Evolutionary conservation across 1,140 invertebrate species (phyloP).

Genomic region (Aphaenogaster floridana): DNA sequence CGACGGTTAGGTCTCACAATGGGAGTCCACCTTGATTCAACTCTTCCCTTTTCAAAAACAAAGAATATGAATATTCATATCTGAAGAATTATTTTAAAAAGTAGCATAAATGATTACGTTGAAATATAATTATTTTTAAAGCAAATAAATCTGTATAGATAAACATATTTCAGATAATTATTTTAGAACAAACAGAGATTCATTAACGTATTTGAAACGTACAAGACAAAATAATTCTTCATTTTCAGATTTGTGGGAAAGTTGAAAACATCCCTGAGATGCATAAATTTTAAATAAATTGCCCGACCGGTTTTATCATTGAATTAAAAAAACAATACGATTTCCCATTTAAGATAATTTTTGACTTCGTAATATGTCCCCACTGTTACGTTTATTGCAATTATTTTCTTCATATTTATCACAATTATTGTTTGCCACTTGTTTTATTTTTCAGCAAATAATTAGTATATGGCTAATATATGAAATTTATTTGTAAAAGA

Average conservation of each 20-base stretch:
- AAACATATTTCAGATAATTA: background rate
- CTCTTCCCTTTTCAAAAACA: background rate
- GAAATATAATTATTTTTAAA: constrained; percentile 19
- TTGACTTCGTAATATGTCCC: background rate
- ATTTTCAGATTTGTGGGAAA: background rate
- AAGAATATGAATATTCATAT: background rate
- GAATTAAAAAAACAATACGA: background rate
- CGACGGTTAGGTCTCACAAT: constrained; percentile 35
- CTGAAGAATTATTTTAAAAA: background rate
- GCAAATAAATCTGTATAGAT: background rate
- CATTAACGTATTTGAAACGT: background rate
- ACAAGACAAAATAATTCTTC: background rate
- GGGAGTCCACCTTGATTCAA: constrained; percentile 20
- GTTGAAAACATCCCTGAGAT: background rate
- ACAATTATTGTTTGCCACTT: background rate
- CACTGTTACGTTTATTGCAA: background rate
- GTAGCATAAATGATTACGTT: background rate
- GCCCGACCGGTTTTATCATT: background rate
- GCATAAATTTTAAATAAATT: background rate
- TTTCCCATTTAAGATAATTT: background rate
- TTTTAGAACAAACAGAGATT: background rate
- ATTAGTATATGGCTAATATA: background rate
- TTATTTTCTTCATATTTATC: background rate
- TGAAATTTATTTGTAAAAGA: constrained; percentile 14
- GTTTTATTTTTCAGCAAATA: background rate